Base-by-base conservation (phyloP, 2,113 vertebrate species). In the Oophaga pumilio region DNA sequence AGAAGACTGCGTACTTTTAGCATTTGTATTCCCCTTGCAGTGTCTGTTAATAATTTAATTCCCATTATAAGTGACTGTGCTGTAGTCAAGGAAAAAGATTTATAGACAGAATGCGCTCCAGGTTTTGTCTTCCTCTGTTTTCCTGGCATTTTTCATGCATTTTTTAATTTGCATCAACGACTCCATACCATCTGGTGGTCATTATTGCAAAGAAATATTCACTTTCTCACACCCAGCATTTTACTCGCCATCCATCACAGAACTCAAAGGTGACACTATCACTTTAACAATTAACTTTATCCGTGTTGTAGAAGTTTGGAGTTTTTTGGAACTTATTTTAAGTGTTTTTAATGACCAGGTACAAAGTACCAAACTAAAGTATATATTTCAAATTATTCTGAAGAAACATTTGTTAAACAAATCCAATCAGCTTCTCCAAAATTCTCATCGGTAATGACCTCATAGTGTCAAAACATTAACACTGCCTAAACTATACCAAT, bases 111-210 rank as follows among this genome's bases (percentile, higher is more conserved):
- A 95, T 95, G 95, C 94, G 94, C 94, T 95, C 93, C 94, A 94
- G 94, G 94, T 95, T 95, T 93, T 93, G 93, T 94, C 95, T 94
- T 93, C 93, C 94, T 94, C 91, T 96, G 94, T 95, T 95, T 96
- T 95, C 94, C 94, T 95, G 94, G 94, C 94, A 96, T 96, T 95
- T 95, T 96, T 96, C 95, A 96, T 95, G 95, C 94, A 95, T 95
- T 94, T 96, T 95, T 96, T 95, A 96, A 96, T 96, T 96, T 96
- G 95, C 94, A 95, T 94, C 94, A 92, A 94, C 94, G 94, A 95
- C 93, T 95, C 95, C 92, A 92, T 95, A 95, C 95, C 95, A 96
- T 96, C 95, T 96, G 95, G 95, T 96, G 95, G 95, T 95, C 95
- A 95, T 95, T 95, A 95, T 94, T 94, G 93, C 94, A 94, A 94